Evolutionary conservation across 2,797 vertebrate genomes (phyloP).

Genomic region (Argentina silus): DNA sequence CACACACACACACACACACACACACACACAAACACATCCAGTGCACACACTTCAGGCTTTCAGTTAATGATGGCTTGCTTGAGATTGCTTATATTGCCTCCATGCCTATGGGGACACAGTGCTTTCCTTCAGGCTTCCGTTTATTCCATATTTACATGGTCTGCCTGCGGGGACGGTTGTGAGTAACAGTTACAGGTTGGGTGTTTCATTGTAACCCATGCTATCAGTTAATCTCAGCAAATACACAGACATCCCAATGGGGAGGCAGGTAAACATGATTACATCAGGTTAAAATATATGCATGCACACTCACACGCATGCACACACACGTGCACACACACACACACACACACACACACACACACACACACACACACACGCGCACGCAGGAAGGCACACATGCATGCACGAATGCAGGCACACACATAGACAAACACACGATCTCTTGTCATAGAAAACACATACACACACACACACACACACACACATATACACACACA

Average conservation of each 20-base stretch:
- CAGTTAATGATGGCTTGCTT: conserved; percentile 30
- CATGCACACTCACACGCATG: not conserved
- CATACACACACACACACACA: conserved; percentile 10
- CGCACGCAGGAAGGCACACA: too few species aligned
- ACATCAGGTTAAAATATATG: conserved; percentile 20
- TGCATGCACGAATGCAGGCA: too few species aligned
- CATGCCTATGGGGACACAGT: conserved; percentile 35
- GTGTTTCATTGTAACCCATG: conserved; percentile 39
- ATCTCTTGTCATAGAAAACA: too few species aligned
- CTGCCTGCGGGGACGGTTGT: conserved; percentile 24
- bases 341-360: not conserved
- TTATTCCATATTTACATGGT: conserved; percentile 47
- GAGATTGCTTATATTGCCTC: not conserved
- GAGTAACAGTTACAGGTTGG: conserved; percentile 37
- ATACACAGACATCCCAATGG: conserved; percentile 15
- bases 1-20: not conserved
- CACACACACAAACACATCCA: not conserved
- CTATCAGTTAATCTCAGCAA: conserved; percentile 47
- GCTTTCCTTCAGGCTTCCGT: conserved; percentile 76
- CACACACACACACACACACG: not conserved
- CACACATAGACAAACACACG: not conserved
- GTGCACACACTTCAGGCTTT: too few species aligned
- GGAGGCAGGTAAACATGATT: conserved; percentile 36
- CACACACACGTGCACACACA: conserved; percentile 17
- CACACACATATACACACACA: conserved; percentile 20